A percentile compares a stretch with the other conserved stretches of the same genome.
Conservation (phyloP, 2,113 vertebrate genomes). For the Trematomus loennbergii region DNA sequence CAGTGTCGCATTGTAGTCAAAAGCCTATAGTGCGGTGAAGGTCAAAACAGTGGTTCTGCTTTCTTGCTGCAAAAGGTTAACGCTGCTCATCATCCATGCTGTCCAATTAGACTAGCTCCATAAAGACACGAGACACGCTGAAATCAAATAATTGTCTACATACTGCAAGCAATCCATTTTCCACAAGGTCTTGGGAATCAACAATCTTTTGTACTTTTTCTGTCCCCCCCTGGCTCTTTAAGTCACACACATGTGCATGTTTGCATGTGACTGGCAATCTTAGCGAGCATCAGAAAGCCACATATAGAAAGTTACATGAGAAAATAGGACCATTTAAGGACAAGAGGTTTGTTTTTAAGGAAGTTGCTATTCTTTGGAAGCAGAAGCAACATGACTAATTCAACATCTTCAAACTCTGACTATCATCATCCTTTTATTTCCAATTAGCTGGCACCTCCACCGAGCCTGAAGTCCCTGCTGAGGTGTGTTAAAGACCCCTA, state of each 20-base stretch:
- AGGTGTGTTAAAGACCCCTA: constrained; percentile 91
- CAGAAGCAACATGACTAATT: constrained; percentile 46
- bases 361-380: constrained; percentile 17
- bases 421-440: constrained; percentile 87
- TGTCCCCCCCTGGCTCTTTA: constrained; percentile 22
- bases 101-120: background rate
- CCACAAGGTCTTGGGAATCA: background rate
- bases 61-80: constrained; percentile 22
- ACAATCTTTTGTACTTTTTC: constrained; percentile 19
- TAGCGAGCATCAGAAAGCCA: background rate
- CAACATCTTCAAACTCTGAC: constrained; percentile 59
- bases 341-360: background rate
- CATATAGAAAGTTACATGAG: background rate
- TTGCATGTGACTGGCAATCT: constrained; percentile 43
- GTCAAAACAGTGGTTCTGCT: constrained; percentile 15
- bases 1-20: background rate
- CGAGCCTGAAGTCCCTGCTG: constrained; percentile 89
- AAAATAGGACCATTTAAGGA: background rate
- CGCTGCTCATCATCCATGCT: constrained; percentile 24
- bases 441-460: constrained; percentile 91
- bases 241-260: constrained; percentile 25
- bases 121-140: constrained; percentile 10
- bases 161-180: background rate
- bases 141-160: background rate
- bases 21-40: background rate